Conservation (phyloP, 2,888 invertebrate genomes). For the Marronus borbonicus region DNA sequence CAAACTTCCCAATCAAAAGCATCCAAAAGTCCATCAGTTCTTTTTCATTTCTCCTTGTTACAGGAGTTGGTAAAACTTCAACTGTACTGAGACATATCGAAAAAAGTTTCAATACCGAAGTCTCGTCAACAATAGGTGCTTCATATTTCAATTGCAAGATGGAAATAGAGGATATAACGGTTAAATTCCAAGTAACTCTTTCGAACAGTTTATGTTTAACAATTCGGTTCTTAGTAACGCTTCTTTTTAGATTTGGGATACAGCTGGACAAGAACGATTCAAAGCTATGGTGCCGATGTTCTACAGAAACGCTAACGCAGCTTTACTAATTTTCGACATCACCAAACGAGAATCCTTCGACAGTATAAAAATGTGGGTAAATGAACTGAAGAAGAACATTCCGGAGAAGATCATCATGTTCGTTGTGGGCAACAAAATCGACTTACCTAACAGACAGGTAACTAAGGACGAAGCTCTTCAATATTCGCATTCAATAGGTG, state of each 20-base stretch:
- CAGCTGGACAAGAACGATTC: constrained; percentile 91
- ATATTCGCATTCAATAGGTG: constrained; percentile 88
- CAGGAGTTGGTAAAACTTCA: constrained; percentile 94
- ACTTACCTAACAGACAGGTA: constrained; percentile 79
- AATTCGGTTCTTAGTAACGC: not conserved
- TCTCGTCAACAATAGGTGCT: constrained; percentile 90
- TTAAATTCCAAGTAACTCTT: constrained; percentile 82
- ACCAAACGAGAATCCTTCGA: constrained; percentile 83
- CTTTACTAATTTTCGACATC: constrained; percentile 89
- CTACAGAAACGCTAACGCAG: constrained; percentile 92
- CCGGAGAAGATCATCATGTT: constrained; percentile 85
- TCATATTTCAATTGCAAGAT: constrained; percentile 92
- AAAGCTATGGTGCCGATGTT: constrained; percentile 96
- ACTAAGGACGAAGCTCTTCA: constrained; percentile 79
- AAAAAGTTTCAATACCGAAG: constrained; percentile 82
- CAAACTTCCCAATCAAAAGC: too few relatives aligned
- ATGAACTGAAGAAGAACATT: constrained; percentile 84
- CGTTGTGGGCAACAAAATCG: constrained; percentile 90
- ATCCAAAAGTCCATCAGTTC: too few relatives aligned
- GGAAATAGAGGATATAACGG: constrained; percentile 79
- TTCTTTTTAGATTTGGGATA: constrained; percentile 84
- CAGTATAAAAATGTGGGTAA: constrained; percentile 90
- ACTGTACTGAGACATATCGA: constrained; percentile 87
- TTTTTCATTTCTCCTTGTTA: not conserved
- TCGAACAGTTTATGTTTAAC: not conserved